Conservation (phyloP, 1,140 invertebrate species). For the Grapholita molesta region DNA sequence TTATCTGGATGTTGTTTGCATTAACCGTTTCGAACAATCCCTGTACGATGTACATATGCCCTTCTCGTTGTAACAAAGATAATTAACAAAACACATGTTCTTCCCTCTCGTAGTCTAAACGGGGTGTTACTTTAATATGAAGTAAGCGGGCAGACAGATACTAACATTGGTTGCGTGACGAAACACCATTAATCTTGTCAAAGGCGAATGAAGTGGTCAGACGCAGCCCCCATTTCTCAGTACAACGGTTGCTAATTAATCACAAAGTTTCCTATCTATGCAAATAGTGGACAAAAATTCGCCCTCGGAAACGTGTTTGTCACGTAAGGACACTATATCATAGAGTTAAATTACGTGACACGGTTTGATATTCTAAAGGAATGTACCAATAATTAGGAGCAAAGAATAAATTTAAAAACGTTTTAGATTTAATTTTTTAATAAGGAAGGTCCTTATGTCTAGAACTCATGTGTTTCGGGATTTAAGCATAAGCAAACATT, state of each 20-base stretch:
- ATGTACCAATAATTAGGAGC: too few species aligned
- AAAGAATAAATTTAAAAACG: too few species aligned
- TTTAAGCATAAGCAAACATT: too few species aligned
- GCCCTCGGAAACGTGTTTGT: slow-evolving; percentile 1
- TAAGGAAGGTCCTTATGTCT: too few species aligned
- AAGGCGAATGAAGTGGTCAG: slow-evolving; percentile 56
- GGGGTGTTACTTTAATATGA: slow-evolving; percentile 2
- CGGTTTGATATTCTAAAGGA: not conserved
- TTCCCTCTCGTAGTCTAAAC: not conserved
- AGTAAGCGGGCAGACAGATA: not conserved
- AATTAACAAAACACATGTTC: not conserved
- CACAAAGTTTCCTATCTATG: slow-evolving; percentile 52
- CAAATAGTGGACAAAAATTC: slow-evolving; percentile 28
- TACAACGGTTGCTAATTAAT: slow-evolving; percentile 45
- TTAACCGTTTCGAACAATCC: too few species aligned
- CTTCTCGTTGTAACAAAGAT: not conserved
- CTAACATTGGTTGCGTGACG: slow-evolving; percentile 39
- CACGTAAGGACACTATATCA: not conserved
- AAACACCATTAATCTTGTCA: slow-evolving; percentile 49
- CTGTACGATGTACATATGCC: not conserved
- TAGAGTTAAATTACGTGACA: not conserved
- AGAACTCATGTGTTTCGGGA: too few species aligned
- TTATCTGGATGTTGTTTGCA: too few species aligned
- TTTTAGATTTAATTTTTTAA: too few species aligned
- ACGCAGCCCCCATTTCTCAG: slow-evolving; percentile 54